Evolutionary conservation across 2,113 vertebrate species (phyloP).

Genomic region (Sarotherodon lohbergeri): DNA sequence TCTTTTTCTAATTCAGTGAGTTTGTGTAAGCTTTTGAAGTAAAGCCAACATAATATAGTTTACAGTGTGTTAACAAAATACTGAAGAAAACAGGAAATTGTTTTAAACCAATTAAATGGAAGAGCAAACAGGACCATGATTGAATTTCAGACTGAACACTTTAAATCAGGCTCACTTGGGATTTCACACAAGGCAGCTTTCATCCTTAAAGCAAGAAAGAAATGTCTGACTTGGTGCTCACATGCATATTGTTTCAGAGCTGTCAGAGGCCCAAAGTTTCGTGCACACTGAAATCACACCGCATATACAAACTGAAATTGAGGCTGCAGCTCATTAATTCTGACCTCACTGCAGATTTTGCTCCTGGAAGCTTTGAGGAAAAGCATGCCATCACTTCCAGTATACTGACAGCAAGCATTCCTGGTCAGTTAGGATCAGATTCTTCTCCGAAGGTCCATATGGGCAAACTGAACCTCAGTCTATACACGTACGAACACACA

Average conservation of each 20-base stretch:
- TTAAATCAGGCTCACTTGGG: neutral
- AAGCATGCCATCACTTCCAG: neutral
- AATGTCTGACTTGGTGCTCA: neutral
- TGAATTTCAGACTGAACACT: neutral
- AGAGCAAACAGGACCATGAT: neutral
- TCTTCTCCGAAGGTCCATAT: neutral
- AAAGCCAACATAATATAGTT: neutral
- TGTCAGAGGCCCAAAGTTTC: neutral
- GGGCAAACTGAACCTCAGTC: neutral
- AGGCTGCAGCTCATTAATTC: neutral
- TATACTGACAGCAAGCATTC: neutral
- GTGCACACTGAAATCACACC: neutral
- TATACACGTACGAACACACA: slow-evolving; percentile 2
- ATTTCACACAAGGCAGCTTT: neutral
- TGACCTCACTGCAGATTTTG: neutral
- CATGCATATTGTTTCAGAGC: neutral
- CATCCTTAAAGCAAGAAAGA: neutral
- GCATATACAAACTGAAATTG: neutral
- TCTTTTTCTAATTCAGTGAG: neutral
- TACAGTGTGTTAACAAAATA: neutral
- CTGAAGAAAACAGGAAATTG: neutral
- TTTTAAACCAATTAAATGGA: neutral
- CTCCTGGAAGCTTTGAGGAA: neutral
- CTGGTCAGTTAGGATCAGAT: neutral
- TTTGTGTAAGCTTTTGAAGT: neutral